Percentiles rank a stretch among this genome's conserved stretches.
phyloP scores from a whole-genome alignment of 2,888 invertebrate genomes.

The Nomada ruficornis region DNA sequence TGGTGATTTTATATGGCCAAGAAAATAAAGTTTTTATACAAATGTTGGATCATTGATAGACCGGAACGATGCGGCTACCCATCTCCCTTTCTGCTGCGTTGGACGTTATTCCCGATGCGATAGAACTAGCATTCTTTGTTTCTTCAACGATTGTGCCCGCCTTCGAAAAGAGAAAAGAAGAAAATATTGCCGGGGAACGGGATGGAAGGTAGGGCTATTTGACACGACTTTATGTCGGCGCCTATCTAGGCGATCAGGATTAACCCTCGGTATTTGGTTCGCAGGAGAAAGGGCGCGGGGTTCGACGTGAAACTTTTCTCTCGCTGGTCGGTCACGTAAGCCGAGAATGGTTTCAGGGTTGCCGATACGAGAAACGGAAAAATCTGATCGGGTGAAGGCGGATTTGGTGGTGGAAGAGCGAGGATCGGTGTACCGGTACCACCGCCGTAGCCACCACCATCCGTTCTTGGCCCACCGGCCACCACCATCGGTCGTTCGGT shows the following conservation, averaged over 20 bases:
- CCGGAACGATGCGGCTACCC: background rate
- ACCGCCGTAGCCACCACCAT: slow-evolving; percentile 33
- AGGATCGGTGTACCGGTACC: slow-evolving; percentile 26
- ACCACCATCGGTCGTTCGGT: slow-evolving; percentile 40
- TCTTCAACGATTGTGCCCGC: background rate
- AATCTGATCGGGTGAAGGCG: slow-evolving; percentile 50
- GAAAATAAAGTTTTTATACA: slow-evolving; percentile 73
- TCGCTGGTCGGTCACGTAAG: slow-evolving; percentile 34
- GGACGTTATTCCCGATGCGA: background rate
- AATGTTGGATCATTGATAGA: slow-evolving; percentile 15
- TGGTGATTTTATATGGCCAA: slow-evolving; percentile 73
- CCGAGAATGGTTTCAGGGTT: slow-evolving; percentile 64
- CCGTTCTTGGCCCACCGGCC: slow-evolving; percentile 22
- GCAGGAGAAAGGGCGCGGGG: slow-evolving; percentile 10
- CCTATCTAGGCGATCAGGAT: background rate
- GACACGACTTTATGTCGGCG: slow-evolving; percentile 6
- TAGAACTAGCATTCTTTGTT: background rate
- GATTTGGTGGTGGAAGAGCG: slow-evolving; percentile 50
- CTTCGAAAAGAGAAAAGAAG: background rate
- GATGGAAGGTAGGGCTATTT: background rate
- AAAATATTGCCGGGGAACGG: background rate
- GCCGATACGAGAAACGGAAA: slow-evolving; percentile 44
- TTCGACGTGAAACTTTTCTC: slow-evolving; percentile 30
- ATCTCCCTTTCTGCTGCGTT: background rate
- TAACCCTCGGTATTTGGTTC: slow-evolving; percentile 32